phyloP scores from a whole-genome alignment of 2,113 vertebrate species.

The Plectropomus leopardus region DNA sequence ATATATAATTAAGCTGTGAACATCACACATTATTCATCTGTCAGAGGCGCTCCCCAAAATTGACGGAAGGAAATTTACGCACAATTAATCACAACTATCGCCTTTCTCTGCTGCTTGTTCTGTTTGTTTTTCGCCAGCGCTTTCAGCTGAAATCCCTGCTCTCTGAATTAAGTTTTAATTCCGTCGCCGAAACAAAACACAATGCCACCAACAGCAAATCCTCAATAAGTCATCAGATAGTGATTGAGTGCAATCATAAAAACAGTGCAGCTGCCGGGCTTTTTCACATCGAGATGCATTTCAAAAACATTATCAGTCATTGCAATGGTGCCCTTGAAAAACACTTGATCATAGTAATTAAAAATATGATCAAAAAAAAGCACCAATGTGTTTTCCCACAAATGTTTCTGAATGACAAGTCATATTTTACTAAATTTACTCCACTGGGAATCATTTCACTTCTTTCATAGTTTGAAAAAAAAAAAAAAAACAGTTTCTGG shows the following conservation, averaged over 20 bases:
- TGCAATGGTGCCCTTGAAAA: slow-evolving; percentile 16
- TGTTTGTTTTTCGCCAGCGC: slow-evolving; percentile 38
- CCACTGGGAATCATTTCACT: background rate
- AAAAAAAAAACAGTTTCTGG: background rate
- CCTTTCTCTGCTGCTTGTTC: slow-evolving; percentile 37
- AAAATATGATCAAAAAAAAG: background rate
- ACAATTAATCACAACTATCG: slow-evolving; percentile 65
- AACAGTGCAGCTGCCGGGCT: slow-evolving; percentile 48
- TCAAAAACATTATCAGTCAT: slow-evolving; percentile 29
- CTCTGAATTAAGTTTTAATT: slow-evolving; percentile 59
- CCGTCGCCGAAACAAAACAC: slow-evolving; percentile 33
- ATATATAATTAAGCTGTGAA: slow-evolving; percentile 69
- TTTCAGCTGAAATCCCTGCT: slow-evolving; percentile 34
- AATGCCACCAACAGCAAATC: slow-evolving; percentile 23
- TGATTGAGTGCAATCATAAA: slow-evolving; percentile 64
- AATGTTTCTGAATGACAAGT: background rate
- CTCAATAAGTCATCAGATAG: slow-evolving; percentile 52
- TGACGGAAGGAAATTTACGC: slow-evolving; percentile 58
- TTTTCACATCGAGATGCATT: slow-evolving; percentile 11
- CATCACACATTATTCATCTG: slow-evolving; percentile 67
- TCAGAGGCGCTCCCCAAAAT: slow-evolving; percentile 58
- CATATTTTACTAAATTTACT: background rate
- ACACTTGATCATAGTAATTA: slow-evolving; percentile 51
- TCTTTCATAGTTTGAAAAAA: background rate
- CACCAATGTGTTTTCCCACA: background rate